These are phyloP conservation scores for Pseudolaguvia tuberculata DNA, from an alignment of 2,113 vertebrate genomes.

Conservation along the genomic window DNA sequence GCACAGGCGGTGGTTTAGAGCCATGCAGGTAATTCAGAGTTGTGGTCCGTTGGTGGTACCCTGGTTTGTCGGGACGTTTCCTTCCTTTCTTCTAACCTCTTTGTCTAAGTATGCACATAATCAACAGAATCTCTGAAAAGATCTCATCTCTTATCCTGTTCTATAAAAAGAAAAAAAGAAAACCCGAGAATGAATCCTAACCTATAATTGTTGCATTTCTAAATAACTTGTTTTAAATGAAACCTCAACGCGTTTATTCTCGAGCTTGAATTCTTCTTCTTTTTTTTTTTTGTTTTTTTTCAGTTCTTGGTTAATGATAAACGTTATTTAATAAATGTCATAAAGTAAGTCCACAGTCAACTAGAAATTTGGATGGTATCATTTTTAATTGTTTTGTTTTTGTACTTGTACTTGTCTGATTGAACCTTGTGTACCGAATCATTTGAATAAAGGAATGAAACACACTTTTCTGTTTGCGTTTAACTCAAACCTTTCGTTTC, in stretches of 20 bases:
- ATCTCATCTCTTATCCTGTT: background rate
- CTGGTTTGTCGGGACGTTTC: slow-evolving; percentile 29
- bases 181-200: slow-evolving; percentile 7
- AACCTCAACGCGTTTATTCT: slow-evolving; percentile 39
- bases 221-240: slow-evolving; percentile 38
- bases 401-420: slow-evolving; percentile 47
- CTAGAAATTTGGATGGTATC: slow-evolving; percentile 29
- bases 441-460: slow-evolving; percentile 56
- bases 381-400: slow-evolving; percentile 50
- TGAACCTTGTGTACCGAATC: slow-evolving; percentile 43
- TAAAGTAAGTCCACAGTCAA: slow-evolving; percentile 37
- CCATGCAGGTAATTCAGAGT: slow-evolving; percentile 12
- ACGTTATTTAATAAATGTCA: slow-evolving; percentile 39
- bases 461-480: slow-evolving; percentile 27
- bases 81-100: slow-evolving; percentile 23
- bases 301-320: slow-evolving; percentile 41
- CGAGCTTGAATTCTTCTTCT: slow-evolving; percentile 35
- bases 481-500: background rate
- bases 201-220: slow-evolving; percentile 36
- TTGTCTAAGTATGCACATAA: slow-evolving; percentile 38
- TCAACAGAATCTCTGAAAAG: background rate
- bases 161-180: background rate
- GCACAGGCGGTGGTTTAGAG: slow-evolving; percentile 18
- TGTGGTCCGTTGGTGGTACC: slow-evolving; percentile 12
- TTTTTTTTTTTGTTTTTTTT: too few relatives aligned